Base-by-base conservation (phyloP, 35 echinoderm and acorn worm species). In the Ophioderma brevispina region DNA sequence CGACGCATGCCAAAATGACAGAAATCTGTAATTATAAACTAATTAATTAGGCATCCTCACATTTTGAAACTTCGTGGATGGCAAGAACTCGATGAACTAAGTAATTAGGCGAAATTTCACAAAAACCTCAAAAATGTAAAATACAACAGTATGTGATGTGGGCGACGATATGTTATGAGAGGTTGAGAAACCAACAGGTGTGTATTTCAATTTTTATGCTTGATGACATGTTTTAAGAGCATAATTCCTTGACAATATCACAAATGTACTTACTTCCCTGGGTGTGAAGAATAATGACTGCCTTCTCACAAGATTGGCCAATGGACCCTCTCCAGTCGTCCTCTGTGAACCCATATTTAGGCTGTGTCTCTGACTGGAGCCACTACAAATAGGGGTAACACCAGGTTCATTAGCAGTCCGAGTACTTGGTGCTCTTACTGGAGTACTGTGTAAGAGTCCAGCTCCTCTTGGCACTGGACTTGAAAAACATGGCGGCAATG, bases 261-360 rank as follows among this genome's bases (percentile, higher is more conserved):
- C 30, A 77, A 77, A 25, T 11, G 13, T 36, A 36, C 38, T 38
- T 85, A 85, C 83, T 55, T 85, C 83, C 70, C 52, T 85, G 18
- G 83, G 83, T 33, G 83, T 85, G 33, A 85, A 85, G 55, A 85
- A 59, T 32, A 85, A 35, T 19, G 83, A 59, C 83, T 85, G 83
- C 70, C 83, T 85, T 55, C 50, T 85, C 49, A 36, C 83, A 18
- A 59, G 37, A 64, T 75, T 36, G 17, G 36, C 83, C 55, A 59
- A 37, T 55, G 52, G 83, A 63, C 33, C 35, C 25, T 70, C 23
- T 25, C 59, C 59, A 70, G 5, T 25, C 10, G 1, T 6, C 41
- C 41, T 46, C 41, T 46, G 41, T 46, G 41, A 46, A 8, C 41
- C 41, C 41, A 46, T 46, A 17, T 17, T 46, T 70, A 70, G 59